phyloP scores from a whole-genome alignment of 2,888 invertebrate species.

The Beris chalybata region DNA sequence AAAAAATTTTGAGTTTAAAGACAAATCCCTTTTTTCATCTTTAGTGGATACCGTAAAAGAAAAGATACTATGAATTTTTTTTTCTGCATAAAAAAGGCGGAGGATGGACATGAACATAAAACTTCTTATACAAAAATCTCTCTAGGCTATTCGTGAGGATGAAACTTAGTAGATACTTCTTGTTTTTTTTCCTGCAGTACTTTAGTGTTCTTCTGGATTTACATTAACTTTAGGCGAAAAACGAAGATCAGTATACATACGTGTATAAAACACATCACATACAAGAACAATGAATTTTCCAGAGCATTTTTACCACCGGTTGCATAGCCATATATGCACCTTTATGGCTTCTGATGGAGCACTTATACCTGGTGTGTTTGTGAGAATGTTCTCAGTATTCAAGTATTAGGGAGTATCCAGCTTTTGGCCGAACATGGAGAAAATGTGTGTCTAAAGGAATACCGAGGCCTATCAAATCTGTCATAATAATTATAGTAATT shows the following conservation, averaged over 20 bases:
- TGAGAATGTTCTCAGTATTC: background rate
- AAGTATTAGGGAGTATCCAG: background rate
- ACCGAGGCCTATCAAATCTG: constrained; percentile 17
- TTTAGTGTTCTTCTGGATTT: constrained; percentile 14
- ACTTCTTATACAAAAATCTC: constrained; percentile 33
- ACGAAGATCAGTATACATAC: constrained; percentile 1
- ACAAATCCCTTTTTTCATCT: background rate
- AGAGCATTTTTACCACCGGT: background rate
- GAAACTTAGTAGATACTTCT: constrained; percentile 18
- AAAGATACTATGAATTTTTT: background rate
- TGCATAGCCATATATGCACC: background rate
- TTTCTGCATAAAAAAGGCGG: background rate
- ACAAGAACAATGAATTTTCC: background rate
- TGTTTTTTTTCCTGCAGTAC: constrained; percentile 1
- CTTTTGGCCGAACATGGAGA: too few relatives aligned
- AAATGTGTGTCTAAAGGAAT: background rate
- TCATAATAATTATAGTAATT: constrained; percentile 28
- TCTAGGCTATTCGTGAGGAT: constrained; percentile 40
- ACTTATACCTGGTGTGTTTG: background rate
- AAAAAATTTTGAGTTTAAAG: background rate
- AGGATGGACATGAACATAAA: constrained; percentile 24
- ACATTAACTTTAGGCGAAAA: constrained; percentile 26
- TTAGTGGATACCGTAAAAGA: background rate
- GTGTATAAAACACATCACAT: background rate
- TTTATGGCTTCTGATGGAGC: background rate